Base-by-base conservation (phyloP, 1,140 invertebrate species). In the Bombus huntii region DNA sequence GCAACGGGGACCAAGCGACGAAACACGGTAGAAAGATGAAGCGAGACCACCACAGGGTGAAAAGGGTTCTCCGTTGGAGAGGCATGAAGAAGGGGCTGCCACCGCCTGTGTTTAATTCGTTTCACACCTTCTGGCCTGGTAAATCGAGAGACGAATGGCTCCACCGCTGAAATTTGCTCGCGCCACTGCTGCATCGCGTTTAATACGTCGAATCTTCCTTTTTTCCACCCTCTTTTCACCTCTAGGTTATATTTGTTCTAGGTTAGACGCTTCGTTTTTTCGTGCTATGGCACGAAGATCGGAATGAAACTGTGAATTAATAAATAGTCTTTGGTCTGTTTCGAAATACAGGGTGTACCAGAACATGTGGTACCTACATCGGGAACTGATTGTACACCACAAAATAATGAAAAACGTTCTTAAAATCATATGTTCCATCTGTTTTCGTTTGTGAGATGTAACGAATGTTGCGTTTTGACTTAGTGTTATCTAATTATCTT, bases 51-150 rank as follows among this genome's bases (percentile, higher is more conserved):
- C n/a, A 34, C 22, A 13, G 47, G n/a, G 13, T 66, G 65, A 65
- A 66, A 74, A 71, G 86, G 42, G 71, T 66, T 68, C 53, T 53
- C 57, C 44, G 31, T 66, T 47, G 25, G 28, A 47, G 79, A 22
- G 47, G 39, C 22, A 74, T 28, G 81, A 78, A 47, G 37, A 76
- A 87, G 79, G 71, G 68, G 73, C 75, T 70, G 83, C 87, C 83
- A 88, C 86, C 83, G 75, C 74, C 82, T 81, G 88, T 76, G 86
- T 92, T 92, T 92, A 92, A 92, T 92, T 92, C 91, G 91, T 92
- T 92, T 92, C 89, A 79, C 91, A 88, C 91, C 91, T 92, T 92
- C 89, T 88, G 89, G 76, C 71, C 87, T 78, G 89, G 68, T 89
- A 88, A 88, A 89, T 90, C 88, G 90, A 83, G 85, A 91, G 86